These are phyloP conservation scores for Chironomus tentans DNA, from an alignment of 2,888 invertebrate genomes.

Conservation along the genomic window DNA sequence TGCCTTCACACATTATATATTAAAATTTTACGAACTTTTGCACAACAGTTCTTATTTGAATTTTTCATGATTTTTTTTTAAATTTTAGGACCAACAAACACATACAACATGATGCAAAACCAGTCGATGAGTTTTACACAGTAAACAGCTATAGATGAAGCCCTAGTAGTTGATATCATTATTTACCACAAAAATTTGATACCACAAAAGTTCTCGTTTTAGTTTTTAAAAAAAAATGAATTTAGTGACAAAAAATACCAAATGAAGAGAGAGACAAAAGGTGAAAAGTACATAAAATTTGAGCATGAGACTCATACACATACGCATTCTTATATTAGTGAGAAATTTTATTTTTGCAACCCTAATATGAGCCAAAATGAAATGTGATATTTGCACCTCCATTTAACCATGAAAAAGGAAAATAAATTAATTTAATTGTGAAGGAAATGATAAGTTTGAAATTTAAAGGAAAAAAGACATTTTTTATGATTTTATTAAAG, in stretches of 20 bases:
- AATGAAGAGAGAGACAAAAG: not conserved
- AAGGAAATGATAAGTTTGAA: too few species aligned
- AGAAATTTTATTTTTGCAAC: not conserved
- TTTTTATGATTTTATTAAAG: too few species aligned
- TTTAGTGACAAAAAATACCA: not conserved
- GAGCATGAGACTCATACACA: not conserved
- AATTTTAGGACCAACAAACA: constrained; percentile 14
- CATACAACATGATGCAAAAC: constrained; percentile 18
- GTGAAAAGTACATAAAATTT: not conserved
- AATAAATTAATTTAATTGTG: too few species aligned
- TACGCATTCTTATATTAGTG: not conserved
- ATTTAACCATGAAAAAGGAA: too few species aligned
- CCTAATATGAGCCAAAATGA: constrained; percentile 16
- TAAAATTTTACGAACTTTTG: not conserved
- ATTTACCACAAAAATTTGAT: too few species aligned
- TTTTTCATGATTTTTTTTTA: not conserved
- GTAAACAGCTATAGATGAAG: not conserved
- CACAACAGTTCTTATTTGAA: too few species aligned
- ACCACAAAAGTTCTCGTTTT: too few species aligned
- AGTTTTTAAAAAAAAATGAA: too few species aligned
- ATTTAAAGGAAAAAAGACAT: too few species aligned
- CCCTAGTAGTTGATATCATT: not conserved
- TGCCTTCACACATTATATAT: not conserved
- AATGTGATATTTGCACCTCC: constrained; percentile 11
- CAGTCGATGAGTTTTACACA: constrained; percentile 21